Evolutionary conservation across 2,888 invertebrate genomes (phyloP).

Genomic region (Macrosoma leucophasiata): DNA sequence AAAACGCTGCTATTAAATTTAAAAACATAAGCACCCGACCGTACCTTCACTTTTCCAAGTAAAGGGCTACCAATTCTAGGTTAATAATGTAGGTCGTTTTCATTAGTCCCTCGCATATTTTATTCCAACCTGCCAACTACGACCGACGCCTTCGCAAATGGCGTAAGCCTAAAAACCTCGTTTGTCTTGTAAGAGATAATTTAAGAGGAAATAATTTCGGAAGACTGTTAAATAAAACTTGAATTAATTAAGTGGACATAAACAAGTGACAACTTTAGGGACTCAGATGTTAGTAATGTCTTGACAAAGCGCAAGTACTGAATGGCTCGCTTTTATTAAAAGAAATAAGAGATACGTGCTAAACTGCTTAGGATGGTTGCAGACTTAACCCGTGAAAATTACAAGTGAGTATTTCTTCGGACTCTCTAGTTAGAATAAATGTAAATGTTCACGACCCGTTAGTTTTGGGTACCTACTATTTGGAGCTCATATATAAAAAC

Average conservation of each 20-base stretch:
- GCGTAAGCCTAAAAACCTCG: conserved; percentile 31
- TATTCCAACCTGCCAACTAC: conserved; percentile 41
- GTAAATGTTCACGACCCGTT: no score
- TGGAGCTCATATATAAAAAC: no score
- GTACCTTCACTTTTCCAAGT: no score
- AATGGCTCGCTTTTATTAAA: conserved; percentile 13
- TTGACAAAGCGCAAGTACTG: conserved; percentile 11
- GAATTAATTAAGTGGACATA: conserved; percentile 52
- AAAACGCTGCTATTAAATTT: conserved; percentile 11
- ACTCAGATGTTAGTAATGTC: conserved; percentile 29
- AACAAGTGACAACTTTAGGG: conserved; percentile 39
- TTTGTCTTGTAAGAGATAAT: conserved; percentile 46
- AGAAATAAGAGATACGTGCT: conserved; percentile 5
- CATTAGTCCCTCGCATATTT: conserved; percentile 48
- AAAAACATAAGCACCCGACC: no score
- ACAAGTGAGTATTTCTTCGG: no score
- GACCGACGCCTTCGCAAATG: conserved; percentile 43
- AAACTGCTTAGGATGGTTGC: no score
- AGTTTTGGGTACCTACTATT: no score
- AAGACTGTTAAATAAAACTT: conserved; percentile 50
- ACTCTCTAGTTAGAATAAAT: no score
- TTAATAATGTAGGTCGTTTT: conserved; percentile 40
- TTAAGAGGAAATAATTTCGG: conserved; percentile 49
- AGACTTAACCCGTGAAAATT: no score
- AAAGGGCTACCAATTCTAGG: conserved; percentile 16